phyloP scores from a whole-genome alignment of 2,888 invertebrate genomes.

The Ecliptopera silaceata region DNA sequence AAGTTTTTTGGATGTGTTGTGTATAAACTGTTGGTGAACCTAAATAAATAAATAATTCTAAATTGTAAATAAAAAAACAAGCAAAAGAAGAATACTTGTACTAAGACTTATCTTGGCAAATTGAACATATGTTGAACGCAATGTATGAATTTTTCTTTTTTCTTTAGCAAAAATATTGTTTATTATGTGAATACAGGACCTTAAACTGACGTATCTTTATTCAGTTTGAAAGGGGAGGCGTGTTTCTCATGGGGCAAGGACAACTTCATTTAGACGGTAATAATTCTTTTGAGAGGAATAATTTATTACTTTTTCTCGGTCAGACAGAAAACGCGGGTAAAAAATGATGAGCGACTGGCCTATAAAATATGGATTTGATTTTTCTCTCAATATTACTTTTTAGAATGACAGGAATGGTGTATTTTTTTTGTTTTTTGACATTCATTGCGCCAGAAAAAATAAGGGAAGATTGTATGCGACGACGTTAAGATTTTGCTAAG shows the following conservation, averaged over 20 bases:
- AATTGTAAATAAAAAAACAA: too few species aligned
- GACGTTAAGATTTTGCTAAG: too few species aligned
- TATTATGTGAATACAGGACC: constrained; percentile 25
- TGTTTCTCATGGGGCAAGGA: constrained; percentile 50
- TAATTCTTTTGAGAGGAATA: constrained; percentile 43
- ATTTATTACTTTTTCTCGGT: constrained; percentile 41
- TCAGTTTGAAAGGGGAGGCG: constrained; percentile 54
- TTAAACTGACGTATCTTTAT: constrained; percentile 58
- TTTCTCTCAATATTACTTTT: constrained; percentile 28
- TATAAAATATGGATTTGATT: constrained; percentile 39
- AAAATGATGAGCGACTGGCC: constrained; percentile 36
- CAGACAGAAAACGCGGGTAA: constrained; percentile 32
- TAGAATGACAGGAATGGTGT: neutral
- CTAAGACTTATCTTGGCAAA: too few species aligned
- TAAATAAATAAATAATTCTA: too few species aligned
- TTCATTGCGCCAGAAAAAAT: neutral
- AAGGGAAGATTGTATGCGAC: neutral
- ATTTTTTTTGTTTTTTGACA: neutral
- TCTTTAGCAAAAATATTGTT: neutral
- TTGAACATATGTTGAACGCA: neutral
- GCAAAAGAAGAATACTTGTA: too few species aligned
- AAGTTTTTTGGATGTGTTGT: too few species aligned
- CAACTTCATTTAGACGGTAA: constrained; percentile 59
- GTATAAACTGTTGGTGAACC: too few species aligned
- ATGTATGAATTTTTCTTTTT: neutral